Conservation (phyloP, 2,797 vertebrate species). For the Antrozous pallidus region DNA sequence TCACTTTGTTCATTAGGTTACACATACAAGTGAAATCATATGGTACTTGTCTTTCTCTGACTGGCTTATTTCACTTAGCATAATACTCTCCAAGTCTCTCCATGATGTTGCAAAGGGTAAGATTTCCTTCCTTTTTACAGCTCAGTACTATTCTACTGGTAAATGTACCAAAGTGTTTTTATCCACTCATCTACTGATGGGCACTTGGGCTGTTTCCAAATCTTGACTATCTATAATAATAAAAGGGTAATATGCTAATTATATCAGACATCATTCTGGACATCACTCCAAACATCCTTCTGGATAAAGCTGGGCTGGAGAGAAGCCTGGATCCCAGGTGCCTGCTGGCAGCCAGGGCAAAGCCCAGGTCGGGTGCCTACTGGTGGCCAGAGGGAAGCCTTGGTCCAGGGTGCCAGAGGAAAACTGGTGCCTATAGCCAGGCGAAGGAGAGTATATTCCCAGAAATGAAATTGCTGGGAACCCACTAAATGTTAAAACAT, state of each 20-base stretch:
- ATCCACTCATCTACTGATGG: background rate
- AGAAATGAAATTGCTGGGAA: background rate
- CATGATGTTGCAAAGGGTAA: background rate
- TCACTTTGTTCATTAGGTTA: background rate
- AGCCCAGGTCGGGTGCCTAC: no score
- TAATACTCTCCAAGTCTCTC: background rate
- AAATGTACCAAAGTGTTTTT: background rate
- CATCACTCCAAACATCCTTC: no score
- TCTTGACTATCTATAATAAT: background rate
- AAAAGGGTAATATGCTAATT: no score
- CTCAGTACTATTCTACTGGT: background rate
- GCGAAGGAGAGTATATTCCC: background rate
- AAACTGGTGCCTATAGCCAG: no score
- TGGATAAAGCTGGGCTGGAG: no score
- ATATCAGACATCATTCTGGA: no score
- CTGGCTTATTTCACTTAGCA: background rate
- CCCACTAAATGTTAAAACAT: background rate
- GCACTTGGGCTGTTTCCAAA: background rate
- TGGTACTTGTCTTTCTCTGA: background rate
- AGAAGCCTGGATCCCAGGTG: no score
- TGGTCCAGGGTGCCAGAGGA: no score
- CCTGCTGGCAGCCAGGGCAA: no score
- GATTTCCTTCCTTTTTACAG: background rate
- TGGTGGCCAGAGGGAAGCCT: no score
- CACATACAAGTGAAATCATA: background rate